Base-by-base conservation (phyloP, 2,797 vertebrate genomes). In the Lithobates sylvaticus region DNA sequence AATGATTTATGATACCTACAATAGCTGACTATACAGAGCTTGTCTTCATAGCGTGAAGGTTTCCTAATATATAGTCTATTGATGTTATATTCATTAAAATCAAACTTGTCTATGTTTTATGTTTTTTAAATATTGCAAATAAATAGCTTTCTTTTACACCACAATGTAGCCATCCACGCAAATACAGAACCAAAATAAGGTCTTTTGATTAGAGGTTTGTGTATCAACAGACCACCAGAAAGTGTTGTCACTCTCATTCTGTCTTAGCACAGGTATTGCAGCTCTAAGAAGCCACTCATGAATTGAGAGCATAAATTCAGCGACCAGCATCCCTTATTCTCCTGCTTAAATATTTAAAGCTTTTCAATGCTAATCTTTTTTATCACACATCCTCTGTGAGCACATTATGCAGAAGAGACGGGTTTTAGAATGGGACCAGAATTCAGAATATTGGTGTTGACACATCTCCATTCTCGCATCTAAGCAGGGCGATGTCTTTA, bases 261-360 rank as follows among this genome's bases (percentile, higher is more conserved):
- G 42, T 69, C 61, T 61, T 76, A 69, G 26, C 44, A 36, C 81
- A 79, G 76, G 34, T 79, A 79, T 64, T 83, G 90, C 82, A 61
- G 71, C 74, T 86, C 83, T 88, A 70, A 91, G 75, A 89, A 89
- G 86, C 90, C 91, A 82, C 89, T 70, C 84, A 76, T 89, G 89
- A 86, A 89, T 90, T 91, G 70, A 86, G 77, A 90, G 82, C 83
- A 92, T 92, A 89, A 89, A 90, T 90, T 91, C 84, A 82, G 78
- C 89, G 54, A 84, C 73, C 27, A 69, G 61, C 73, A 54, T 84
- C 75, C 21, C 44, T 67, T 67, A 76, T 83, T 67, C 81, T 44
- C 68, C 64, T 26, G 44, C 73, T 84, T 84, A 76, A 76, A 84
- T 76, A 84, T 68, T 83, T 84, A 84, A 76, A 68, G 73, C 69